Evolutionary conservation across 2,888 invertebrate species (phyloP).

Genomic region (Malacosoma neustria): DNA sequence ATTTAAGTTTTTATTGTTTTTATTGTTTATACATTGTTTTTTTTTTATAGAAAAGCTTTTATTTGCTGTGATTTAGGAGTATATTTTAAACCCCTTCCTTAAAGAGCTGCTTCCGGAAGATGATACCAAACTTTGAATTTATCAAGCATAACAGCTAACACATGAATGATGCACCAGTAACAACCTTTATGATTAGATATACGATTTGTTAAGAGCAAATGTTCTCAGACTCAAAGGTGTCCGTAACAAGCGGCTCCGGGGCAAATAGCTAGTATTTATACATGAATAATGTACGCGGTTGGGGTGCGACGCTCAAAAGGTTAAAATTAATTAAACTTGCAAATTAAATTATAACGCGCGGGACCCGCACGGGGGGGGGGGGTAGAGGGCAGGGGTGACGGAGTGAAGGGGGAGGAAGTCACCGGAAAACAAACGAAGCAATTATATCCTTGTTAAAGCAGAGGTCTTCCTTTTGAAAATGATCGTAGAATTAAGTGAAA

Average conservation of each 20-base stretch:
- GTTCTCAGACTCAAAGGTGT: too few relatives aligned
- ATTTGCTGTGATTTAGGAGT: too few relatives aligned
- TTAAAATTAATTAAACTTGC: constrained; percentile 52
- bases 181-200: too few relatives aligned
- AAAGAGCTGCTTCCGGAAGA: too few relatives aligned
- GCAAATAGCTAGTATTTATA: neutral
- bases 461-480: neutral
- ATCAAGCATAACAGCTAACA: too few relatives aligned
- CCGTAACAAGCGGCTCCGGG: neutral
- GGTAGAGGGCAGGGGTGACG: neutral
- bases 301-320: constrained; percentile 29
- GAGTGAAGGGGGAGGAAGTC: neutral
- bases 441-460: neutral
- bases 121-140: too few relatives aligned
- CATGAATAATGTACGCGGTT: constrained; percentile 24
- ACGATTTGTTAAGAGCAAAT: too few relatives aligned
- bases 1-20: too few relatives aligned
- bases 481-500: neutral
- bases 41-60: too few relatives aligned
- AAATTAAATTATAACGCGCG: constrained; percentile 41
- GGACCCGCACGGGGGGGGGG: constrained; percentile 9
- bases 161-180: too few relatives aligned
- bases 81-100: too few relatives aligned
- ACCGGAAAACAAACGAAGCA: neutral
- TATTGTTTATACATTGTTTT: too few relatives aligned